A percentile compares a stretch with the other conserved stretches of the same genome.
These are phyloP conservation scores for Bryconaethiops microstoma DNA, from an alignment of 2,797 vertebrate species.

Conservation along the genomic window DNA sequence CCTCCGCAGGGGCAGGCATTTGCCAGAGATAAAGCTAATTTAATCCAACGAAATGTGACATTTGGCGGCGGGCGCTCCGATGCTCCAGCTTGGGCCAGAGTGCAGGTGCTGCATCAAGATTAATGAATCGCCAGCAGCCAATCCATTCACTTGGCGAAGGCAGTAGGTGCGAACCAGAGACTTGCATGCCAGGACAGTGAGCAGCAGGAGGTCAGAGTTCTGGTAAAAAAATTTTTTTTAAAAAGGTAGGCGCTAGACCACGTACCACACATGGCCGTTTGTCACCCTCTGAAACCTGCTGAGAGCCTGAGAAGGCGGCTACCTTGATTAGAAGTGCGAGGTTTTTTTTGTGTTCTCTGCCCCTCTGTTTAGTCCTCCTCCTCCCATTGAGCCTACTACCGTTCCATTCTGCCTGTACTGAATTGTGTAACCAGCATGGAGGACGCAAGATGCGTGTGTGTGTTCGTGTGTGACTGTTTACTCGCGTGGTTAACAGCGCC, in stretches of 20 bases:
- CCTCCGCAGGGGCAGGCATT: slow-evolving; percentile 49
- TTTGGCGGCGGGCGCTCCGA: slow-evolving; percentile 48
- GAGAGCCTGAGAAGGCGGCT: slow-evolving; percentile 64
- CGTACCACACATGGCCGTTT: slow-evolving; percentile 26
- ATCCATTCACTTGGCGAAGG: slow-evolving; percentile 54
- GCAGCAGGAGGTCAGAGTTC: slow-evolving; percentile 69
- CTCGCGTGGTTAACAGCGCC: slow-evolving; percentile 50
- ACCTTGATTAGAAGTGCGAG: slow-evolving; percentile 72
- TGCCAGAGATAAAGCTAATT: slow-evolving; percentile 61
- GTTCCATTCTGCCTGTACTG: slow-evolving; percentile 37
- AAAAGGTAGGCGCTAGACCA: slow-evolving; percentile 53
- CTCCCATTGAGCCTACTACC: slow-evolving; percentile 33
- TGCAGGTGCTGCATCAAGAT: slow-evolving; percentile 78
- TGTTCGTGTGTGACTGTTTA: slow-evolving; percentile 43
- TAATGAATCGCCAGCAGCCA: slow-evolving; percentile 78
- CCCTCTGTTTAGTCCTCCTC: slow-evolving; percentile 34
- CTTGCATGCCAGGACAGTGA: slow-evolving; percentile 63
- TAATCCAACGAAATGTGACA: slow-evolving; percentile 64
- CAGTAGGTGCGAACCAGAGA: slow-evolving; percentile 8
- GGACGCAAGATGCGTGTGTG: slow-evolving; percentile 24
- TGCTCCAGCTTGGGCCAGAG: slow-evolving; percentile 32
- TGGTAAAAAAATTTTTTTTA: slow-evolving; percentile 48
- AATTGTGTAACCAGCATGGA: slow-evolving; percentile 37
- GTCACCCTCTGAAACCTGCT: slow-evolving; percentile 39
- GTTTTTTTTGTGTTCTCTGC: slow-evolving; percentile 53